These are phyloP conservation scores for Sparidentex hasta DNA, from an alignment of 2,797 vertebrate species.

Conservation along the genomic window DNA sequence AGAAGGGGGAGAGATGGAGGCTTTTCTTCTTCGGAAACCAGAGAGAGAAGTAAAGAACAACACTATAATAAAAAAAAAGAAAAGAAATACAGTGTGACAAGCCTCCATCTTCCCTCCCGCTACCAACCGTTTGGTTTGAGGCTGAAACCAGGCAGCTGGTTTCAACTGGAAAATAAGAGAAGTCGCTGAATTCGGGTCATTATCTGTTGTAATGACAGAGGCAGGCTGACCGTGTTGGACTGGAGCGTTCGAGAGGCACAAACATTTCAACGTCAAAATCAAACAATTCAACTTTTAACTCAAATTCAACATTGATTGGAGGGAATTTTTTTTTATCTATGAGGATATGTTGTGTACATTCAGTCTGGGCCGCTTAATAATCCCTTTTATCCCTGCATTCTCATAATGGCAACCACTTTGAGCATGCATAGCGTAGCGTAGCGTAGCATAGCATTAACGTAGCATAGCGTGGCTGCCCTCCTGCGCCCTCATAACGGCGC, in stretches of 20 bases:
- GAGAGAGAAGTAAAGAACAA: constrained; percentile 35
- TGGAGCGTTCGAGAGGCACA: constrained; percentile 74
- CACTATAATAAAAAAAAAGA: not conserved
- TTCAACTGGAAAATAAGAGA: constrained; percentile 47
- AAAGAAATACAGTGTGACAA: constrained; percentile 41
- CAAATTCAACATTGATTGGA: constrained; percentile 38
- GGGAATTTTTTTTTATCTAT: constrained; percentile 27
- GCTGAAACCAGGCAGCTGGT: constrained; percentile 50
- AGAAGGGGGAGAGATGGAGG: constrained; percentile 39
- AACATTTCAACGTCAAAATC: constrained; percentile 55
- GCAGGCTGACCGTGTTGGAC: constrained; percentile 43
- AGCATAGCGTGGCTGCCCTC: constrained; percentile 32
- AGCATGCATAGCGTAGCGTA: constrained; percentile 69
- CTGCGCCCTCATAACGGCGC: constrained; percentile 10
- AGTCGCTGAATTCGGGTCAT: constrained; percentile 30
- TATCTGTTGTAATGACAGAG: constrained; percentile 36
- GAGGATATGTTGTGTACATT: constrained; percentile 75
- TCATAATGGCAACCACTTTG: constrained; percentile 41
- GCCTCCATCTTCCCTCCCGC: constrained; percentile 45
- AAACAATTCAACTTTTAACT: constrained; percentile 40
- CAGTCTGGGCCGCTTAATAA: constrained; percentile 57
- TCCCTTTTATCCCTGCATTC: constrained; percentile 54
- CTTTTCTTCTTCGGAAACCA: constrained; percentile 23
- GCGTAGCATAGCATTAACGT: constrained; percentile 29
- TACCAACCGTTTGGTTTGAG: constrained; percentile 59